These are phyloP conservation scores for Brachynemurus nebulosus DNA, from an alignment of 2,888 invertebrate genomes.

Conservation along the genomic window DNA sequence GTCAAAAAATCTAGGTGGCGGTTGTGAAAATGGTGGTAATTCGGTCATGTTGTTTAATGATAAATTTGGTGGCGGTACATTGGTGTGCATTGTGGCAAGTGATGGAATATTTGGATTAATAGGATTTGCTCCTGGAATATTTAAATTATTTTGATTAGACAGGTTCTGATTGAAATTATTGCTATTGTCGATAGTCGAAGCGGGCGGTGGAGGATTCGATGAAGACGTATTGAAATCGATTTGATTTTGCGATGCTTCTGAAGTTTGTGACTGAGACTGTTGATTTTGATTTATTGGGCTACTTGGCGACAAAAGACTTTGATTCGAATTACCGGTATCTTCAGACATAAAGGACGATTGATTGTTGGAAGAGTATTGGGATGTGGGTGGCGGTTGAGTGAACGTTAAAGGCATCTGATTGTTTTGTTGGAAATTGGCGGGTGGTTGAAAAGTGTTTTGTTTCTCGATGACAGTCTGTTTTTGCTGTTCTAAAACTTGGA, in stretches of 20 bases:
- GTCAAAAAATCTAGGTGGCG: slow-evolving; percentile 37
- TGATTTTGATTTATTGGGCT: slow-evolving; percentile 4
- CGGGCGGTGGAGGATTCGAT: slow-evolving; percentile 8
- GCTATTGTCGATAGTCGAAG: background rate
- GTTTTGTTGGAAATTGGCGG: slow-evolving; percentile 23
- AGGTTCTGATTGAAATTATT: background rate
- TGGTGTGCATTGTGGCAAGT: slow-evolving; percentile 26
- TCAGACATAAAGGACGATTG: slow-evolving; percentile 4
- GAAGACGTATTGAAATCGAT: slow-evolving; percentile 11
- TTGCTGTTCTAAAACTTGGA: slow-evolving; percentile 70
- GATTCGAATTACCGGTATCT: slow-evolving; percentile 9
- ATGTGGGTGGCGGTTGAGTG: slow-evolving; percentile 22
- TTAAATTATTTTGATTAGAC: slow-evolving; percentile 23
- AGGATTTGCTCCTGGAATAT: slow-evolving; percentile 9
- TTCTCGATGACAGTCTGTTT: slow-evolving; percentile 46
- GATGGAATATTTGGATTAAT: slow-evolving; percentile 14
- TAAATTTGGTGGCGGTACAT: slow-evolving; percentile 29
- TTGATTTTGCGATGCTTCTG: background rate
- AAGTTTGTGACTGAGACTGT: background rate
- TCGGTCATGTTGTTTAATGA: slow-evolving; percentile 19
- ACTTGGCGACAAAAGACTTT: slow-evolving; percentile 7
- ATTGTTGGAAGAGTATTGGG: slow-evolving; percentile 19
- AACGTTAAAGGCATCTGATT: slow-evolving; percentile 17
- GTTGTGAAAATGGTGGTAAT: slow-evolving; percentile 25
- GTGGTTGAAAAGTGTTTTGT: slow-evolving; percentile 36